Conservation (phyloP, 2,113 vertebrate species). For the Pygoscelis antarcticus region DNA sequence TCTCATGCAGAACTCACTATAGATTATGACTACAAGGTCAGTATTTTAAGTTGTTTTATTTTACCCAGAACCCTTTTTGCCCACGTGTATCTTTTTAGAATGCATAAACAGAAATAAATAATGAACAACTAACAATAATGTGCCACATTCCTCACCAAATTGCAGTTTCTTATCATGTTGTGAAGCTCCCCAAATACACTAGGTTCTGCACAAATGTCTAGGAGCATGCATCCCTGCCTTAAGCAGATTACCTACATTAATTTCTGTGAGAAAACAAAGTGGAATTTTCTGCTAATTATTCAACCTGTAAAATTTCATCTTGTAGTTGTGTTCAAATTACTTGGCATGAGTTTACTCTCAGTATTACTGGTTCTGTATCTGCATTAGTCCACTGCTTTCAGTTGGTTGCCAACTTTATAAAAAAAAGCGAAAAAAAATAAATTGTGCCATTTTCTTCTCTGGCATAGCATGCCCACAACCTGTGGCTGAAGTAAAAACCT, state of each 20-base stretch:
- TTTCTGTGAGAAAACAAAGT: not conserved
- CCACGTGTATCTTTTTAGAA: not conserved
- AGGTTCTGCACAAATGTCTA: not conserved
- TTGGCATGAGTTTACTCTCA: not conserved
- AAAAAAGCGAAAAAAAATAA: not conserved
- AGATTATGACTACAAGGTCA: not conserved
- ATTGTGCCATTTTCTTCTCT: not conserved
- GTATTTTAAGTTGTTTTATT: not conserved
- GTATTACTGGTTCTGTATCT: not conserved
- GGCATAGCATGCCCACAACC: not conserved
- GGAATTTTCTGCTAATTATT: not conserved
- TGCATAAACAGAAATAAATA: not conserved
- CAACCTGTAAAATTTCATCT: not conserved
- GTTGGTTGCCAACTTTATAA: not conserved
- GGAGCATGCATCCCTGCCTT: not conserved
- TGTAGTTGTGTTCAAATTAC: not conserved
- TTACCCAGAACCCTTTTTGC: not conserved
- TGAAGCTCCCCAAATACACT: not conserved
- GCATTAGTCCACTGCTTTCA: not conserved
- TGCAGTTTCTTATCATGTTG: not conserved
- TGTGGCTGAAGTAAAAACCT: not conserved
- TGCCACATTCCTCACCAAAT: not conserved
- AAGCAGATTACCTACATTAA: not conserved
- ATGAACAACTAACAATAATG: not conserved
- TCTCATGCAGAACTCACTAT: not conserved